Evolutionary conservation across 1,140 invertebrate species (phyloP).

Genomic region (Drosophila pachea): DNA sequence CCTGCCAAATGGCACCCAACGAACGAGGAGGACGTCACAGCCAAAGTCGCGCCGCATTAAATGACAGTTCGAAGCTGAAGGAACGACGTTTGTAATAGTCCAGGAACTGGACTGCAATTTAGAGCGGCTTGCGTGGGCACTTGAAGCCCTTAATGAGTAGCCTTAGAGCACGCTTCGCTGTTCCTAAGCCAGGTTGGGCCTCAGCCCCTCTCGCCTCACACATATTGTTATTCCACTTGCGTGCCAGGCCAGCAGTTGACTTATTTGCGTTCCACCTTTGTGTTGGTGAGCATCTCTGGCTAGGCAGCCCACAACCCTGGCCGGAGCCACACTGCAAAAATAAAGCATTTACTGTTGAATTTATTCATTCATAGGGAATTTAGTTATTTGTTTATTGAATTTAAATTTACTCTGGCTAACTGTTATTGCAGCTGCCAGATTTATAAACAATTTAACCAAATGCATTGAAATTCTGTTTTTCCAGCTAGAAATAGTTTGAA

Average conservation of each 20-base stretch:
- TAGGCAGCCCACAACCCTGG: neutral
- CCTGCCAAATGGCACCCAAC: conserved; percentile 36
- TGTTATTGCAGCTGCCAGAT: too few relatives aligned
- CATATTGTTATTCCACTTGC: conserved; percentile 2
- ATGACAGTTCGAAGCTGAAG: conserved; percentile 56
- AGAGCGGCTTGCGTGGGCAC: conserved; percentile 39
- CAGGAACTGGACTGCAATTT: conserved; percentile 47
- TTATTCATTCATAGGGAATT: too few relatives aligned
- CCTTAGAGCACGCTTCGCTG: conserved; percentile 16
- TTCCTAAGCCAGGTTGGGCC: conserved; percentile 42
- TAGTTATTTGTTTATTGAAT: too few relatives aligned
- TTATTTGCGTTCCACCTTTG: conserved; percentile 3
- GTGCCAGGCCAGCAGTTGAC: neutral
- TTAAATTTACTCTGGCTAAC: too few relatives aligned
- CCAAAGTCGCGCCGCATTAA: conserved; percentile 17
- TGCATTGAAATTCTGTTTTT: too few relatives aligned
- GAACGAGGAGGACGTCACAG: conserved; percentile 30
- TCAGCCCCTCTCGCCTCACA: conserved; percentile 35
- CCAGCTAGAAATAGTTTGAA: too few relatives aligned
- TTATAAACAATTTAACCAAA: too few relatives aligned
- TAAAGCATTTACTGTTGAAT: neutral
- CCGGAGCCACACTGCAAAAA: neutral
- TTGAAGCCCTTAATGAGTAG: conserved; percentile 59
- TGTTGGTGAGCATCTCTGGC: neutral
- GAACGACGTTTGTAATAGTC: conserved; percentile 9